phyloP scores from a whole-genome alignment of 2,113 vertebrate species.

The Amblyopsis rosae region DNA sequence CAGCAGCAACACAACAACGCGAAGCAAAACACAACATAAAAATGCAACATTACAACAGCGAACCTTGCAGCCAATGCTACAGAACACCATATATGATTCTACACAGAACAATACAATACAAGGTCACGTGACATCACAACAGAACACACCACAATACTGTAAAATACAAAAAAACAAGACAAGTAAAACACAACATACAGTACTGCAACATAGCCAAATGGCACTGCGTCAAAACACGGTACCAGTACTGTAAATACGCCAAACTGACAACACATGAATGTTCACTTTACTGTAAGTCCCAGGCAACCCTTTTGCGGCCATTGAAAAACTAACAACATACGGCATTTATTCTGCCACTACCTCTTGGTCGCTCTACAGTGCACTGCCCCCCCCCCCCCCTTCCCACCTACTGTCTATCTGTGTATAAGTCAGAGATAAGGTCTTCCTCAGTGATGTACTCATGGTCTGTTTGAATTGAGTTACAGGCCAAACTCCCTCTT shows the following conservation, averaged over 20 bases:
- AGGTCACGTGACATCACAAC: too few species aligned
- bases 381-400: slow-evolving; percentile 25
- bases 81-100: background rate
- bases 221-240: too few species aligned
- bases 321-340: slow-evolving; percentile 39
- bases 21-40: background rate
- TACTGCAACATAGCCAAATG: too few species aligned
- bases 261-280: background rate
- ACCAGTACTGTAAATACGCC: too few species aligned
- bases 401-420: slow-evolving; percentile 27
- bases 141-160: background rate
- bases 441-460: slow-evolving; percentile 71
- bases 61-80: background rate
- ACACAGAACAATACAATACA: background rate
- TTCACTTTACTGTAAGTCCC: slow-evolving; percentile 19
- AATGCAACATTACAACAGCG: too few species aligned
- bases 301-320: slow-evolving; percentile 18
- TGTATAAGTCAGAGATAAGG: slow-evolving; percentile 70
- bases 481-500: slow-evolving; percentile 58
- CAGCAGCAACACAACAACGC: background rate
- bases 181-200: too few species aligned
- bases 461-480: slow-evolving; percentile 67
- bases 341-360: slow-evolving; percentile 43
- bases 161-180: too few species aligned
- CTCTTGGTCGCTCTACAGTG: slow-evolving; percentile 40